Evolutionary conservation across 2,797 vertebrate species (phyloP), one percentile per base, ranked within the genome.

Genomic region (Alfaro cultratus): DNA sequence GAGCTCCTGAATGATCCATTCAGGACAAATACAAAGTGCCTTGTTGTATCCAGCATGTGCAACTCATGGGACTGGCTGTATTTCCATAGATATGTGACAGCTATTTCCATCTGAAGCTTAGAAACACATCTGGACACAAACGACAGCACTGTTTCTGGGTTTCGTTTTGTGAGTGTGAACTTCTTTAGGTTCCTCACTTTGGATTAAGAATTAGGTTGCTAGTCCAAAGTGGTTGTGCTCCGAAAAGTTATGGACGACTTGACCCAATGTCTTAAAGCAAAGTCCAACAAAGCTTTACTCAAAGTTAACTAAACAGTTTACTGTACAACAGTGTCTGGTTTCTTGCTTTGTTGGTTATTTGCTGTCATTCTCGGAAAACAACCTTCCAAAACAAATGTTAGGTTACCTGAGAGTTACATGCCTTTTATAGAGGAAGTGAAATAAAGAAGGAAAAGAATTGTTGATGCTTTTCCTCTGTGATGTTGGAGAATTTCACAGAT

Each of bases 401-500:
- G 21, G 4, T 41, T 5, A 68, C 10, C 36, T 10, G 18, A 39
- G 34, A 23, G 34, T 41, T 26, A 5, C 10, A 5, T n/a, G 10
- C 11, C 29, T 60, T 60, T 31, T 13, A 6, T 36, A 67, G 31
- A 36, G 15, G 31, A 39, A 39, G 15, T 67, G 34, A 36, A 39
- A 12, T 36, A 21, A 64, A 36, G 5, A 36, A 34, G 0, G 16
- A 36, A 64, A 16, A 18, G 62, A 67, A 36, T 21, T 10, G 8
- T 36, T 2, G 1, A 67, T 9, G 62, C 3, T 39, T 67, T 67
- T 36, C 21, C 64, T 12, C 39, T 26, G 36, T 12, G 10, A 43
- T 68, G 36, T 68, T 70, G 39, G 67, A 68, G 64, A 43, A n/a
- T 70, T 70, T 70, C 21, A 41, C 23, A n/a, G 23, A 43, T 70